Evolutionary conservation across 2,797 vertebrate genomes (phyloP).

Genomic region (Karalla daura): DNA sequence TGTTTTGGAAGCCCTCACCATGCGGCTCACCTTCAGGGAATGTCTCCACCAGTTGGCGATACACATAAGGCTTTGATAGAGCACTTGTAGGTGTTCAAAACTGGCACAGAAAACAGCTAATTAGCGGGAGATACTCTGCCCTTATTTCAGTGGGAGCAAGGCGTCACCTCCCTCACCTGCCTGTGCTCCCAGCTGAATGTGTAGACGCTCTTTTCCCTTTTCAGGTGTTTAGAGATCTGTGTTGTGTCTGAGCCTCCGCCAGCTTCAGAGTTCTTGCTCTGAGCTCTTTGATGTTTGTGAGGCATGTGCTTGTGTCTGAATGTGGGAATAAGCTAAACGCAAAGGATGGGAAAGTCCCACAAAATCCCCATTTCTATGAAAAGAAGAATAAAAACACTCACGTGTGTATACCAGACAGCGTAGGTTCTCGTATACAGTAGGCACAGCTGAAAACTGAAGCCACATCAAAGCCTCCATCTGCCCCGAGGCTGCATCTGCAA

Average conservation of each 20-base stretch:
- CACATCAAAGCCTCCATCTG: slow-evolving; percentile 38
- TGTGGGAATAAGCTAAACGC: neutral
- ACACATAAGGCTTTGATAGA: slow-evolving; percentile 50
- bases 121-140: slow-evolving; percentile 36
- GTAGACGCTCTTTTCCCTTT: slow-evolving; percentile 30
- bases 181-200: slow-evolving; percentile 20
- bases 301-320: neutral
- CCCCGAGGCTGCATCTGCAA: slow-evolving; percentile 31
- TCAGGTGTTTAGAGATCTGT: slow-evolving; percentile 37
- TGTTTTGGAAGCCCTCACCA: slow-evolving; percentile 22
- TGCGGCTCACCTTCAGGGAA: slow-evolving; percentile 17
- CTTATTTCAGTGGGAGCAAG: slow-evolving; percentile 26
- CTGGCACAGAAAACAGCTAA: slow-evolving; percentile 44
- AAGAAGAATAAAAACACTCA: neutral
- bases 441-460: slow-evolving; percentile 13
- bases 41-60: slow-evolving; percentile 28
- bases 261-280: slow-evolving; percentile 36
- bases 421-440: neutral
- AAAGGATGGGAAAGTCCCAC: neutral
- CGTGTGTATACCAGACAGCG: slow-evolving; percentile 7
- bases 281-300: slow-evolving; percentile 15
- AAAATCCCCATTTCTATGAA: neutral
- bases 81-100: slow-evolving; percentile 42
- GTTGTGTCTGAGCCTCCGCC: slow-evolving; percentile 34
- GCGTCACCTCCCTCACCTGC: slow-evolving; percentile 37